Conservation (phyloP, 2,113 vertebrate species). For the Petaurus breviceps region DNA sequence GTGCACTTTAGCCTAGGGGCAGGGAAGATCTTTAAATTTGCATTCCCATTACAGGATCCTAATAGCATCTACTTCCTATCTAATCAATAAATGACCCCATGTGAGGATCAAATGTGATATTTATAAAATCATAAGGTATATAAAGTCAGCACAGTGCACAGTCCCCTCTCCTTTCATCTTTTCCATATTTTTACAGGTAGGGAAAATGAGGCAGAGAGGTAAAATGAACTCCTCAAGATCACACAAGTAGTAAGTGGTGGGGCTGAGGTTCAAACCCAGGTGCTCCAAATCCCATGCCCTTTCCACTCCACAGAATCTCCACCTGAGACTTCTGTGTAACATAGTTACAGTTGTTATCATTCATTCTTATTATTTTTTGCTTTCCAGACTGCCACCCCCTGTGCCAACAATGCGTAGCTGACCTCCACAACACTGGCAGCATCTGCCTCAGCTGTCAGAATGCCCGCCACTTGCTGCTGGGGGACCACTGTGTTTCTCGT, state of each 20-base stretch:
- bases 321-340: neutral
- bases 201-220: neutral
- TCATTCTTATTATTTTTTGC: neutral
- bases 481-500: conserved; percentile 87
- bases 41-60: too few relatives aligned
- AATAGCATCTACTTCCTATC: neutral
- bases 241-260: neutral
- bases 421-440: conserved; percentile 85
- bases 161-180: neutral
- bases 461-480: conserved; percentile 84
- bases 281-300: neutral
- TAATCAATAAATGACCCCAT: too few relatives aligned
- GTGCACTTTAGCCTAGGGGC: too few relatives aligned
- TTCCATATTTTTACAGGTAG: neutral
- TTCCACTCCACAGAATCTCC: neutral
- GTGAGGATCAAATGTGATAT: neutral
- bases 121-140: neutral
- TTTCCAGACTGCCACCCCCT: conserved; percentile 89
- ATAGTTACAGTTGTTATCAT: neutral
- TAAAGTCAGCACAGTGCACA: neutral
- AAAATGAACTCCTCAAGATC: neutral
- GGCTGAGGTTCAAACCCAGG: neutral
- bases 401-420: conserved; percentile 89
- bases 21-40: too few relatives aligned
- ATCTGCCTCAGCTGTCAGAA: conserved; percentile 90